These are phyloP conservation scores for Hydrophis major DNA, from an alignment of 2,797 vertebrate genomes.

Conservation along the genomic window DNA sequence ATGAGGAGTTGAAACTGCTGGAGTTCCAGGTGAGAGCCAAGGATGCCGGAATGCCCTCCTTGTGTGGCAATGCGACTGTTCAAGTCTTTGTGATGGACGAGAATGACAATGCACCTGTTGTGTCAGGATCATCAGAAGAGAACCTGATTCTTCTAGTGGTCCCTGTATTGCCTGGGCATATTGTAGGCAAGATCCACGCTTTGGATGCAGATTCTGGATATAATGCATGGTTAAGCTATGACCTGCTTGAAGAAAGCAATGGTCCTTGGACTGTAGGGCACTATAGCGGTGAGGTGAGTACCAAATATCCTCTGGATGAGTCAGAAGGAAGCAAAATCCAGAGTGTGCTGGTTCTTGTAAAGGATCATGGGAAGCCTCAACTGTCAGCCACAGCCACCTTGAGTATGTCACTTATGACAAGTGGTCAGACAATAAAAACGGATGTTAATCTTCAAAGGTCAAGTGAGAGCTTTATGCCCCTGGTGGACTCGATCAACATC, in stretches of 20 bases:
- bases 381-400: constrained; percentile 65
- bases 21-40: constrained; percentile 67
- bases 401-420: constrained; percentile 65
- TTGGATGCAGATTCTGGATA: constrained; percentile 76
- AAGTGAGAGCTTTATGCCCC: rapidly evolving
- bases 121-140: constrained; percentile 53
- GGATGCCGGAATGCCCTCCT: constrained; percentile 63
- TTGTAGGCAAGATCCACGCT: constrained; percentile 68
- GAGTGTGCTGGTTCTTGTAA: no score
- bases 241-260: constrained; percentile 53
- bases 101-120: constrained; percentile 72
- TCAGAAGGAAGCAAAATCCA: no score
- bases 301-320: no score
- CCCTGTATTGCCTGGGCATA: constrained; percentile 6
- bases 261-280: no score
- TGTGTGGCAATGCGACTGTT: constrained; percentile 61
- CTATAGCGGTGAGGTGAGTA: no score
- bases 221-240: constrained; percentile 73
- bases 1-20: constrained; percentile 63
- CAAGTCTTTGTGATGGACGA: constrained; percentile 68
- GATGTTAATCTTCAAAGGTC: not conserved
- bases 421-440: constrained; percentile 35
- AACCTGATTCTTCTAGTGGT: constrained; percentile 10
- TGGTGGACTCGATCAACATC: no score
- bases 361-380: no score